Evolutionary conservation across 1,140 invertebrate species (phyloP), one percentile per base, ranked within the genome.

Genomic region (Nephila pilipes): DNA sequence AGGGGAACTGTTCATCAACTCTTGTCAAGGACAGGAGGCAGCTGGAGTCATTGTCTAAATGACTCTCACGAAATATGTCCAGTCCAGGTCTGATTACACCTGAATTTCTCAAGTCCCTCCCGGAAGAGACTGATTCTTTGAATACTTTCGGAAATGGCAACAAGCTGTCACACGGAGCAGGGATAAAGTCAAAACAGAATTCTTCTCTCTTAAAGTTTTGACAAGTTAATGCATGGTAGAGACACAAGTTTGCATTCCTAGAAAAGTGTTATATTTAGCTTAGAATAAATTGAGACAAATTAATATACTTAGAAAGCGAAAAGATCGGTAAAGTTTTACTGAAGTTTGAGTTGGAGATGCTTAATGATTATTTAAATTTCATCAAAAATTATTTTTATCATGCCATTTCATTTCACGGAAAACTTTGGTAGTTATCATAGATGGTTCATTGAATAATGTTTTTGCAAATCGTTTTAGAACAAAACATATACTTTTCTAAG

Each of bases 1-100:
- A 75, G 69, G 54, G 54, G 80, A 55, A 55, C 54, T 55, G 80
- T 83, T 55, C 80, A 83, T 83, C 80, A 83, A 83, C 38, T 18
- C 69, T 46, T 55, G 80, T 83, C 80, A 83, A n/a, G 46, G 46
- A 54, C 80, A 83, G 80, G 20, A 55, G 80, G 80, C 80, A 83
- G 80, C 80, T 83, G 80, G 38, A 54, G n/a, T 54, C 38, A 22
- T 83, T 83, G 22, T 38, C 22, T n/a, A 10, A 54, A 46, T 46
- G 54, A 83, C 63, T 65, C 63, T 29, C 25, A 65, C 63, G 63
- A 65, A 65, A 65, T 65, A 65, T 65, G 63, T 25, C 54, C 80
- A 22, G 80, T 55, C 80, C 80, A 83, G 25, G 12, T 83, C 80
- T 83, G 38, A 54, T 55, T 83, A 55, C 80, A 83, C 54, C 80